Percentiles rank a stretch among this genome's conserved stretches.
phyloP scores from a whole-genome alignment of 2,113 vertebrate genomes.

The Fregetta grallaria region DNA sequence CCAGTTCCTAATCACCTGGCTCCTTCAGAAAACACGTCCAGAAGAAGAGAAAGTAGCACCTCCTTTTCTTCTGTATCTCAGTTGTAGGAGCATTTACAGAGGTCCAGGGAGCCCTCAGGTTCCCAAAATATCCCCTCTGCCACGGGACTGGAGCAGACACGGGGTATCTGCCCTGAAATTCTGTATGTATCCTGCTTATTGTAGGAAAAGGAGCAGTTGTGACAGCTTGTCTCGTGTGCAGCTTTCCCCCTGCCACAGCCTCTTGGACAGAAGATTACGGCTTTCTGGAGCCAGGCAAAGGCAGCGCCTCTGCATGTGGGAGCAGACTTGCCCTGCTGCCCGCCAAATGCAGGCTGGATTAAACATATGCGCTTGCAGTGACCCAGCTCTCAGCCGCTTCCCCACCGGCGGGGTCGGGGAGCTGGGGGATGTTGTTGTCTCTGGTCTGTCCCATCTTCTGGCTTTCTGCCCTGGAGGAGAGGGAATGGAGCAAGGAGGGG shows the following conservation, averaged over 20 bases:
- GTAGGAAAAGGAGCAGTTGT: neutral
- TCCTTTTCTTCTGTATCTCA: neutral
- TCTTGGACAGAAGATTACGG: neutral
- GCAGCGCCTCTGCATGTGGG: neutral
- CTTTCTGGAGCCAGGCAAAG: neutral
- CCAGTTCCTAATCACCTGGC: neutral
- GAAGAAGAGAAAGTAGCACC: neutral
- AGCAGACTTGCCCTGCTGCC: neutral
- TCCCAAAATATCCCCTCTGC: neutral
- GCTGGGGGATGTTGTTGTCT: neutral
- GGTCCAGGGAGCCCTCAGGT: neutral
- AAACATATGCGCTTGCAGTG: rapidly evolving
- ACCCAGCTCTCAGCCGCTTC: neutral
- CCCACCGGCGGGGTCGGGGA: rapidly evolving
- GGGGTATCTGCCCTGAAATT: neutral
- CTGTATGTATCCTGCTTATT: neutral
- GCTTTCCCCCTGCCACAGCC: neutral
- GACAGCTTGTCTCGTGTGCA: neutral
- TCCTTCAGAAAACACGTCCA: neutral
- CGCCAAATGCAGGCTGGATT: rapidly evolving
- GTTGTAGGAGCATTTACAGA: neutral
- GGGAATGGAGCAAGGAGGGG: neutral
- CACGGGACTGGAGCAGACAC: neutral
- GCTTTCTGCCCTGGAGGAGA: neutral
- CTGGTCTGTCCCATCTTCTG: neutral